Percentiles rank a stretch among this genome's conserved stretches.
Evolutionary conservation across 64 coral and sea anemone genomes (phyloP).

Genomic region (Montipora efflorescens): DNA sequence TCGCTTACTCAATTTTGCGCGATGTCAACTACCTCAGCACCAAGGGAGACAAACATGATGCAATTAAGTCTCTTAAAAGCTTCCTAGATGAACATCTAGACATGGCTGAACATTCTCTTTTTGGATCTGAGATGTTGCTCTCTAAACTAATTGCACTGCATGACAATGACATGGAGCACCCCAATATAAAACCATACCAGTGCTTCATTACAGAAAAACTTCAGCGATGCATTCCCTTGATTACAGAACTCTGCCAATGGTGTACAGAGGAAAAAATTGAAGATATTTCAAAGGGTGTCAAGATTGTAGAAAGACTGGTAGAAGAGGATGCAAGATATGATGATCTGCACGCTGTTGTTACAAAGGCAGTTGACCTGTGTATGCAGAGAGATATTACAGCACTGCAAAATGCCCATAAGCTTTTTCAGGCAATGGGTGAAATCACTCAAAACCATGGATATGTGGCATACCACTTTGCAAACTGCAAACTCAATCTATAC

Average conservation of each 20-base stretch:
- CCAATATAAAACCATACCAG: conserved; percentile 2
- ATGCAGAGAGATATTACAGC: neutral
- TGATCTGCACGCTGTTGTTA: neutral
- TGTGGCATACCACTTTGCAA: conserved; percentile 62
- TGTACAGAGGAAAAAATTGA: neutral
- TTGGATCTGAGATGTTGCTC: conserved; percentile 22
- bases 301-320: conserved; percentile 40
- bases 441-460: conserved; percentile 44
- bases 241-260: conserved; percentile 34
- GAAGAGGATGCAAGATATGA: conserved; percentile 12
- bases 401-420: conserved; percentile 51
- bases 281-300: conserved; percentile 52
- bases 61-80: conserved; percentile 19
- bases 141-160: conserved; percentile 10
- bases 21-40: conserved; percentile 56
- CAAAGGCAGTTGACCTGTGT: conserved; percentile 3
- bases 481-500: conserved; percentile 53
- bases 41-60: conserved; percentile 46
- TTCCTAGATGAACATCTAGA: conserved; percentile 32
- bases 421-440: conserved; percentile 69
- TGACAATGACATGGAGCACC: conserved; percentile 14
- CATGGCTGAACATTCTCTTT: neutral
- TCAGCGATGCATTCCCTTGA: neutral
- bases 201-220: neutral
- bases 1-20: conserved; percentile 32